Base-by-base conservation (phyloP, 92 coral and sea anemone species). In the Pocillopora grandis region DNA sequence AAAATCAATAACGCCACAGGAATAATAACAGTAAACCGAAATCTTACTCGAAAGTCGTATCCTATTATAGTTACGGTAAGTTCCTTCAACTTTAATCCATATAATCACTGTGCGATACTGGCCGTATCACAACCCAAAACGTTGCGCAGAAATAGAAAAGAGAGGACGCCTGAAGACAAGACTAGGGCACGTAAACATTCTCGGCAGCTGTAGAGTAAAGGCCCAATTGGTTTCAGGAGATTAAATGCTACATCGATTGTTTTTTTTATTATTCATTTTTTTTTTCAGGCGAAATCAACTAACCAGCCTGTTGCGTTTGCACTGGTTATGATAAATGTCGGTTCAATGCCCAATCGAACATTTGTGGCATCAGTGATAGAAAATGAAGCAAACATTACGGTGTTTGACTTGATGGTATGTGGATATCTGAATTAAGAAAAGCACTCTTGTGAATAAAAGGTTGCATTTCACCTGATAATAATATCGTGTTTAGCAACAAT, bases 311-410 rank as follows among this genome's bases (percentile, higher is more conserved):
- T 83, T 4, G 92, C 88, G 61, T 80, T 92, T 79, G 66, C 95
- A 6, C 68, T 92, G 31, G 95, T 92, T 69, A 73, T 87, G 57
- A 74, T 92, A 58, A 81, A 71, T 42, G 95, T 88, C 15, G 95
- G 87, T 69, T 73, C 88, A 0, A 87, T 86, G 83, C 84, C 86
- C 9, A 90, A 90, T 76, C 82, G 56, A 37, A 90, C 95, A 14
- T 90, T 62, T 64, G 62, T 73, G 35, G 79, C 81, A 27, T 72
- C 78, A 6, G 93, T 92, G 19, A 49, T 61, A 49, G 95, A 92
- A 84, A 88, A 88, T 68, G 79, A 81, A 18, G 88, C 91, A 6
- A 77, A 87, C 60, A 63, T 65, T 42, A 19, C 27, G 3, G 86
- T 90, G 5, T 78, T 87, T 56, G 71, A 92, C 71, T 76, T 92